Percentiles rank a stretch among this genome's conserved stretches.
Evolutionary conservation across 2,888 invertebrate species (phyloP).

Genomic region (Catocala fraxini): DNA sequence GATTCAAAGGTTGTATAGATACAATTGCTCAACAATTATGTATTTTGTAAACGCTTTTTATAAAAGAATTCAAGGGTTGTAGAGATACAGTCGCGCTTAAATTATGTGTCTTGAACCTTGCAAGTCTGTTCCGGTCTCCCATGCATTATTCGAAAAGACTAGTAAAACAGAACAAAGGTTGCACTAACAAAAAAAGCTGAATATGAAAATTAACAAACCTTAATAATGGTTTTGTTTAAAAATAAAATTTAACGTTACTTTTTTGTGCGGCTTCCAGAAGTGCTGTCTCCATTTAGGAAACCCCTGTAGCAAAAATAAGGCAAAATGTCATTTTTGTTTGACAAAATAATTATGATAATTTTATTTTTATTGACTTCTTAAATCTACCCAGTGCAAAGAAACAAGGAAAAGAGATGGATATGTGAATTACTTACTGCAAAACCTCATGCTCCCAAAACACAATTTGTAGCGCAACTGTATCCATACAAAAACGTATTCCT

Average conservation of each 20-base stretch:
- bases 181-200: too few relatives aligned
- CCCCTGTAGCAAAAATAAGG: conserved; percentile 19
- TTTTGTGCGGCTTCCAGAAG: conserved; percentile 42
- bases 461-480: conserved; percentile 22
- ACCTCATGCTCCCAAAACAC: not conserved
- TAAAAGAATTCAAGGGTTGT: not conserved
- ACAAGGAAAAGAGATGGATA: not conserved
- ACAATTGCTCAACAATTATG: too few relatives aligned
- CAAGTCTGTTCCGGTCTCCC: too few relatives aligned
- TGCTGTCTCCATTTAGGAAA: conserved; percentile 39
- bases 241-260: conserved; percentile 32
- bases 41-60: too few relatives aligned
- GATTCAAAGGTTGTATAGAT: too few relatives aligned
- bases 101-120: not conserved
- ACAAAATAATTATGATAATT: not conserved
- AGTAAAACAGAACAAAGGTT: too few relatives aligned
- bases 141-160: too few relatives aligned
- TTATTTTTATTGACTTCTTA: not conserved
- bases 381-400: too few relatives aligned
- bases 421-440: not conserved
- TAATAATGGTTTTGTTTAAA: not conserved
- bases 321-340: not conserved
- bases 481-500: conserved; percentile 7
- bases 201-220: not conserved
- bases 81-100: conserved; percentile 6